Evolutionary conservation across 2,113 vertebrate species (phyloP), one percentile per base, ranked within the genome.

Genomic region (Euleptes europaea): DNA sequence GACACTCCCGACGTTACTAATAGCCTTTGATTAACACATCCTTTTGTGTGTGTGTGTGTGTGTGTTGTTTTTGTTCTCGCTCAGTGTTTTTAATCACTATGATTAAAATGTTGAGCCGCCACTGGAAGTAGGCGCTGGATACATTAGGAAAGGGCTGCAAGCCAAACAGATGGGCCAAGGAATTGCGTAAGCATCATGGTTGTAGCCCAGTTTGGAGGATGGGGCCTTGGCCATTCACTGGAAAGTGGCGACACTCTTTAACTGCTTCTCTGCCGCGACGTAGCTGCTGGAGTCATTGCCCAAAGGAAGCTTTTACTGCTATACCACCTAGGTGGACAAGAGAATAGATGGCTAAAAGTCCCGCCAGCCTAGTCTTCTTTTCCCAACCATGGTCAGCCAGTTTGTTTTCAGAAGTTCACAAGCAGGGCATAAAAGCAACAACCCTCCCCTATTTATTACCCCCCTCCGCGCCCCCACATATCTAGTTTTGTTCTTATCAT

Each of bases 61-160:
- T 63, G 60, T 33, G 28, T 83, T 83, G 42, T 71, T 73, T 94
- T 94, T 92, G 87, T 93, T 93, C 93, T 93, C 92, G 87, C 88
- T 93, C 88, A 86, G 90, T 87, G 86, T 90, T 91, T 84, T 94
- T 94, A 94, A 94, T 94, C 93, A 91, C 91, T 93, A 93, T 93
- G 93, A 94, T 93, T 94, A 94, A 94, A 94, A 93, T 86, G 93
- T 90, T 93, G 92, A 92, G 91, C 93, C 83, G 91, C 91, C 86
- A 47, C 69, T 91, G 90, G 92, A 91, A 90, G 93, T 51, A 73
- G 88, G 71, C 47, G 38, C 78, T 88, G 90, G 89, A 70, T 89
- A 92, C 94, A 92, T 94, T 88, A 91, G 92, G 60, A 91, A 31
- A 93, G 88, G 67, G 78, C 92, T 93, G 90, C 90, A 91, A 93